A percentile compares a stretch with the other conserved stretches of the same genome.
phyloP scores from a whole-genome alignment of 2,113 vertebrate genomes.

The Blennius ocellaris region DNA sequence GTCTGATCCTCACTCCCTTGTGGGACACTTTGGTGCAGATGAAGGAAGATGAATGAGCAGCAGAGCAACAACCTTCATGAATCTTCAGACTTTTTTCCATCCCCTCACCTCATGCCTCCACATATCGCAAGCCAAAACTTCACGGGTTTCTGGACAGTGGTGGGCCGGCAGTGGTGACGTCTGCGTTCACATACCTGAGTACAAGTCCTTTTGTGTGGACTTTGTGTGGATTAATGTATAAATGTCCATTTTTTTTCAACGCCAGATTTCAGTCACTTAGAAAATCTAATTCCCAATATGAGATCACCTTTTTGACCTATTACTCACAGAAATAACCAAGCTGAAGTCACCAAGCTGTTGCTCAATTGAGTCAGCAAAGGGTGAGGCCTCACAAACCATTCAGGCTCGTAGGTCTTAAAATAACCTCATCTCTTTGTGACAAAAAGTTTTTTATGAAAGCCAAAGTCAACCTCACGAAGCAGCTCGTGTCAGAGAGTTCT shows the following conservation, averaged over 20 bases:
- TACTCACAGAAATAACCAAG: slow-evolving; percentile 26
- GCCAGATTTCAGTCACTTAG: slow-evolving; percentile 21
- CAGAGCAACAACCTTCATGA: slow-evolving; percentile 69
- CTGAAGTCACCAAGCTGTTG: slow-evolving; percentile 8
- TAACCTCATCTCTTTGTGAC: neutral
- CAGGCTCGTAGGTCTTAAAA: neutral
- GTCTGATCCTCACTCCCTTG: slow-evolving; percentile 68
- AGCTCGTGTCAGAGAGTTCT: slow-evolving; percentile 3
- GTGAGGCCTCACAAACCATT: slow-evolving; percentile 5
- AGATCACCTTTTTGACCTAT: slow-evolving; percentile 38
- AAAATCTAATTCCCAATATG: slow-evolving; percentile 38
- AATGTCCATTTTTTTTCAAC: slow-evolving; percentile 18
- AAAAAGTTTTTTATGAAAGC: neutral
- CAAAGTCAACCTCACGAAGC: neutral
- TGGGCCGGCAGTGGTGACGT: neutral
- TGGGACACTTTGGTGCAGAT: slow-evolving; percentile 73
- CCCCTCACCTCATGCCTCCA: slow-evolving; percentile 41
- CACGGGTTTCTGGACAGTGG: slow-evolving; percentile 8
- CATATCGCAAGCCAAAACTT: slow-evolving; percentile 16
- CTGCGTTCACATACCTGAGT: slow-evolving; percentile 7
- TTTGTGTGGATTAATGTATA: slow-evolving; percentile 11
- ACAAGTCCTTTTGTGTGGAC: slow-evolving; percentile 19
- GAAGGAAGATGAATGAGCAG: slow-evolving; percentile 78
- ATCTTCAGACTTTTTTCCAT: slow-evolving; percentile 67
- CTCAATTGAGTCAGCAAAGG: slow-evolving; percentile 15